Percentiles rank a stretch among this genome's conserved stretches.
phyloP scores from a whole-genome alignment of 2,113 vertebrate genomes.

The Anthoscopus minutus region DNA sequence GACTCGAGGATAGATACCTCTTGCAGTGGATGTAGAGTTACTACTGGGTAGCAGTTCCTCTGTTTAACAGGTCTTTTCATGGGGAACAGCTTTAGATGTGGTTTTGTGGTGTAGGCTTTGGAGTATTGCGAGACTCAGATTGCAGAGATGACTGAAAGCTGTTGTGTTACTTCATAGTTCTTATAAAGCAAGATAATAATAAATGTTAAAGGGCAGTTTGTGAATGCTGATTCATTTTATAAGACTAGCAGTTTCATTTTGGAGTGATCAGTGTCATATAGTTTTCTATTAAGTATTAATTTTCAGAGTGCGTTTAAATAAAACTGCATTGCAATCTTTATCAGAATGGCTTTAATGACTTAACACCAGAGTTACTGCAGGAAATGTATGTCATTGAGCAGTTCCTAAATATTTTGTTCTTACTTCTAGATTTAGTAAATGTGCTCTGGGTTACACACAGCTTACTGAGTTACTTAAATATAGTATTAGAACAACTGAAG shows the following conservation, averaged over 20 bases:
- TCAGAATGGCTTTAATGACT: background rate
- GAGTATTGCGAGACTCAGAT: background rate
- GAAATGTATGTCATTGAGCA: background rate
- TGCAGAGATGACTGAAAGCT: background rate
- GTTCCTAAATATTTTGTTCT: background rate
- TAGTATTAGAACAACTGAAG: background rate
- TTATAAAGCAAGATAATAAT: background rate
- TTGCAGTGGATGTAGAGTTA: background rate
- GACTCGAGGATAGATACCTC: background rate
- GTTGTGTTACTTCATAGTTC: background rate
- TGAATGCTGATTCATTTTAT: background rate
- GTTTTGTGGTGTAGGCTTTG: background rate
- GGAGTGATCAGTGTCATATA: background rate
- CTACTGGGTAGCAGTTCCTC: background rate
- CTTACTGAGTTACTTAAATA: background rate
- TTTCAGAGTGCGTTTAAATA: background rate
- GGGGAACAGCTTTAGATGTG: background rate
- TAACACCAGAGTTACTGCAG: background rate
- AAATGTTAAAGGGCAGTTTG: background rate
- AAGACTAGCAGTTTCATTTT: background rate
- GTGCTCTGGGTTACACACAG: background rate
- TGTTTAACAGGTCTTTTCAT: background rate
- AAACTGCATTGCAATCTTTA: background rate
- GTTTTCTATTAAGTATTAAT: background rate
- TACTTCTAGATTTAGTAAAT: background rate